Conservation (phyloP, 2,888 invertebrate genomes). For the Agrotis exclamationis region DNA sequence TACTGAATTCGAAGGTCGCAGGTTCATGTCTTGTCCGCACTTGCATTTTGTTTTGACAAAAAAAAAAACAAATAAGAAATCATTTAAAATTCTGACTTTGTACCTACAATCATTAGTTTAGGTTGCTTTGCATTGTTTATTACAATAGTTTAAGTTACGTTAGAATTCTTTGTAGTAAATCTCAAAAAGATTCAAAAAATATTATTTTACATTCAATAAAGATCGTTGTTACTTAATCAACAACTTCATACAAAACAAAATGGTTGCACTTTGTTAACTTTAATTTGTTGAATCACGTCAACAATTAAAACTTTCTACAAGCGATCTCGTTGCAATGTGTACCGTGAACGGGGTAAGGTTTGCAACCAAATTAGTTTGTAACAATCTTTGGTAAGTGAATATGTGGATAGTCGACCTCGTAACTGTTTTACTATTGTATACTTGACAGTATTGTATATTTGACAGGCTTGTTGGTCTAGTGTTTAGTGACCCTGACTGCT, state of each 20-base stretch:
- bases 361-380: conserved; percentile 40
- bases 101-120: no score
- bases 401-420: conserved; percentile 16
- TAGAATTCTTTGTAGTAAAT: no score
- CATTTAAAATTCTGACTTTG: no score
- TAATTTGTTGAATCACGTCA: conserved; percentile 30
- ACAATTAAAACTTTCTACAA: conserved; percentile 43
- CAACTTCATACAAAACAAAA: conserved; percentile 23
- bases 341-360: conserved; percentile 26
- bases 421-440: neutral
- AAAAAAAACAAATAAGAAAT: no score
- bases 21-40: no score
- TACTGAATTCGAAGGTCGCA: no score
- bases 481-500: no score
- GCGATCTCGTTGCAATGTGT: conserved; percentile 29
- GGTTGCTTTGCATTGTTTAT: no score
- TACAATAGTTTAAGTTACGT: no score
- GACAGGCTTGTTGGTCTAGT: no score
- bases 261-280: conserved; percentile 17
- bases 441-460: no score
- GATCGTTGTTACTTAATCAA: neutral
- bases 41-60: no score
- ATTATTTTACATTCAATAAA: neutral
- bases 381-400: conserved; percentile 43
- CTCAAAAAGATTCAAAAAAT: neutral